Evolutionary conservation across 2,797 vertebrate species (phyloP).

Genomic region (Hoplostethus mediterraneus): DNA sequence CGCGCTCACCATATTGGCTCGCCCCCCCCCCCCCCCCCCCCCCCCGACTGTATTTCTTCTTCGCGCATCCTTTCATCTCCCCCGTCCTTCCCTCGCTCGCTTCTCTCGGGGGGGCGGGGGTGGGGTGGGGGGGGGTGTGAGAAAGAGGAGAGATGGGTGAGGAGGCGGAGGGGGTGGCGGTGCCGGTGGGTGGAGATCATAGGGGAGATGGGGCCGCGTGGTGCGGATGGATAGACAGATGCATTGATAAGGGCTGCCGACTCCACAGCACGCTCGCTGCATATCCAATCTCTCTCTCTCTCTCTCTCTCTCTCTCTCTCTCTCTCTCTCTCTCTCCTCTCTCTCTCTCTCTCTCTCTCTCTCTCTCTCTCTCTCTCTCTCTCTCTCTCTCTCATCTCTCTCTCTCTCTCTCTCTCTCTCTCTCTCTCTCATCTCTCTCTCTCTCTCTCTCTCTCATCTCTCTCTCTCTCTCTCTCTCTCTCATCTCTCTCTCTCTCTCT

Average conservation of each 20-base stretch:
- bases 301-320: conserved; percentile 16
- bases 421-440: no score
- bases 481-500: no score
- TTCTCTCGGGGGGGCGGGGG: no score
- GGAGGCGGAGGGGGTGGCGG: conserved; percentile 65
- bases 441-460: conserved; percentile 16
- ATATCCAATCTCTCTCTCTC: conserved; percentile 60
- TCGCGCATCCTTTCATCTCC: conserved; percentile 65
- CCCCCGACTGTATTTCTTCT: conserved; percentile 60
- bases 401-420: no score
- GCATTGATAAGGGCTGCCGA: conserved; percentile 82
- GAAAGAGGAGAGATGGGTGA: conserved; percentile 45
- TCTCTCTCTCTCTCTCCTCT: conserved; percentile 34
- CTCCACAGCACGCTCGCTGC: conserved; percentile 63
- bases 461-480: conserved; percentile 28
- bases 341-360: no score
- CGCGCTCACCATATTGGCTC: conserved; percentile 7
- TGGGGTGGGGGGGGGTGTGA: background rate
- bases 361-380: no score
- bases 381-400: conserved; percentile 59
- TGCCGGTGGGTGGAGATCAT: conserved; percentile 74
- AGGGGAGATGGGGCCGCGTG: conserved; percentile 75
- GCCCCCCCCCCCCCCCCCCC: conserved; percentile 53
- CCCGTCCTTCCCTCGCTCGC: conserved; percentile 56
- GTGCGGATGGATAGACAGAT: conserved; percentile 80